phyloP scores from a whole-genome alignment of 2,113 vertebrate species.

The Pleuronectes platessa region DNA sequence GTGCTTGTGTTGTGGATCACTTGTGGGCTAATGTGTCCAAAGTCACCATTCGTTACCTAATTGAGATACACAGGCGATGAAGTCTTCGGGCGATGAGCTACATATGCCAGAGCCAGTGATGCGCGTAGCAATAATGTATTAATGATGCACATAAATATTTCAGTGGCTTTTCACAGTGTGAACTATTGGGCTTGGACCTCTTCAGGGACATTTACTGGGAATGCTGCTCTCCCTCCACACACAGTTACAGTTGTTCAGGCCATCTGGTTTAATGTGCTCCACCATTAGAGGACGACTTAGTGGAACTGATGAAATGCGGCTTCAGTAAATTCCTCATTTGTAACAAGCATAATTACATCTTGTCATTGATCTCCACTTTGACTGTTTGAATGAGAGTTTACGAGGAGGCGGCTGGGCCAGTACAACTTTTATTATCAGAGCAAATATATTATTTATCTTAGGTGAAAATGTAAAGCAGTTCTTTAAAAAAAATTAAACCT shows the following conservation, averaged over 20 bases:
- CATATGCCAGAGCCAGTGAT: slow-evolving; percentile 42
- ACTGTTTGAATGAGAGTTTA: not conserved
- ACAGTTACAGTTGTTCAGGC: slow-evolving; percentile 6
- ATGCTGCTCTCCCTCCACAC: slow-evolving; percentile 2
- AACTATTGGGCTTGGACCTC: slow-evolving; percentile 32
- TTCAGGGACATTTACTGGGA: slow-evolving; percentile 14
- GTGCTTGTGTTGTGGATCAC: slow-evolving; percentile 8
- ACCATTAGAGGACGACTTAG: not conserved
- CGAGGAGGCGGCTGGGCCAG: not conserved
- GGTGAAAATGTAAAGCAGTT: too few relatives aligned
- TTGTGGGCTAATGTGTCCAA: not conserved
- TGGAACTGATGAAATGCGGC: not conserved
- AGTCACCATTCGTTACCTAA: slow-evolving; percentile 28
- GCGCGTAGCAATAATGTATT: slow-evolving; percentile 49
- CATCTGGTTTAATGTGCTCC: slow-evolving; percentile 6
- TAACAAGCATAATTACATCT: not conserved
- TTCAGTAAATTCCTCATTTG: not conserved
- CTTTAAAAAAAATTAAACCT: too few relatives aligned
- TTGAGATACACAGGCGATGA: slow-evolving; percentile 19
- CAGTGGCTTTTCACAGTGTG: slow-evolving; percentile 42
- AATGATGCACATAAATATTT: slow-evolving; percentile 62
- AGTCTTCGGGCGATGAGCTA: slow-evolving; percentile 52
- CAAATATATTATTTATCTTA: too few relatives aligned
- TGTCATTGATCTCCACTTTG: not conserved
- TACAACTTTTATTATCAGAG: not conserved